Evolutionary conservation across 2,888 invertebrate genomes (phyloP).

Genomic region (Muschampia plurimacula): DNA sequence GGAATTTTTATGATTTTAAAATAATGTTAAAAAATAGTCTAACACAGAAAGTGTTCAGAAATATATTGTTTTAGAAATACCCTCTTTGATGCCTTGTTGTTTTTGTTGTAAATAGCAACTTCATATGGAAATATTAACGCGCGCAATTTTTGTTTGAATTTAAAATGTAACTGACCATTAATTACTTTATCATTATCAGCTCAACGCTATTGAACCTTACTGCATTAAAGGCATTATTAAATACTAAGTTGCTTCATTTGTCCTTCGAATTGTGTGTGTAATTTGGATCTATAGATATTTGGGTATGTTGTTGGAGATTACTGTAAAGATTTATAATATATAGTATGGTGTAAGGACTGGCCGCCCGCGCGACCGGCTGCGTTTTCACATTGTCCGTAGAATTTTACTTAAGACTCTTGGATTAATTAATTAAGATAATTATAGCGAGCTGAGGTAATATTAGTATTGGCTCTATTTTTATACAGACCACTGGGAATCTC

Average conservation of each 20-base stretch:
- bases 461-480: conserved; percentile 74
- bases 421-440: conserved; percentile 64
- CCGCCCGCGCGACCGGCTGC: conserved; percentile 26
- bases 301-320: conserved; percentile 18
- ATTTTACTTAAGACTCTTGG: conserved; percentile 39
- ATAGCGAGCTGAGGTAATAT: conserved; percentile 64
- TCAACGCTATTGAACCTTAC: neutral
- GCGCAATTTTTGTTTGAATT: neutral
- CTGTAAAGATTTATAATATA: conserved; percentile 17
- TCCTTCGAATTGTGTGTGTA: conserved; percentile 8
- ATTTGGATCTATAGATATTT: conserved; percentile 10
- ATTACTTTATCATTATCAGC: neutral
- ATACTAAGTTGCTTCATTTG: conserved; percentile 22
- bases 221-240: conserved; percentile 5
- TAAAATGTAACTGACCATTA: neutral
- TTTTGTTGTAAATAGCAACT: neutral
- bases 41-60: neutral
- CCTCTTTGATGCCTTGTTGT: neutral
- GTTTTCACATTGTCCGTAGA: conserved; percentile 17
- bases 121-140: neutral
- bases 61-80: neutral
- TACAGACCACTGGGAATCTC: conserved; percentile 65
- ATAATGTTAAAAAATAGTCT: no score
- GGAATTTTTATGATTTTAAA: no score
- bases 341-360: neutral